Evolutionary conservation across 2,888 invertebrate species (phyloP).

Genomic region (Leucophenga maculata): DNA sequence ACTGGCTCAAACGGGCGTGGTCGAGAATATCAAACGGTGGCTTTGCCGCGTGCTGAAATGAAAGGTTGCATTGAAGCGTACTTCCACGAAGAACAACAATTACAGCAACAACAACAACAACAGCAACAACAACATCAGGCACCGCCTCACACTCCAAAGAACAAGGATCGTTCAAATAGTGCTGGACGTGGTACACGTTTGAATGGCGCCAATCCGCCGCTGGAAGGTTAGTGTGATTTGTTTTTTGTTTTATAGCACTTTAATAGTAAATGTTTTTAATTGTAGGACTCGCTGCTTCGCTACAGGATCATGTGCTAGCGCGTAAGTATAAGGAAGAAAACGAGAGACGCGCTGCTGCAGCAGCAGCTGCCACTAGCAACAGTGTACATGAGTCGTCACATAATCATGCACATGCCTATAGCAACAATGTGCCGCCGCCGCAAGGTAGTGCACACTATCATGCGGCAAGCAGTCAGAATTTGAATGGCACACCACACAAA

Average conservation of each 20-base stretch:
- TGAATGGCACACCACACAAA: constrained; percentile 64
- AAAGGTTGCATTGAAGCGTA: constrained; percentile 83
- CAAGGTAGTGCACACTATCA: constrained; percentile 31
- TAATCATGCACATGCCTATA: constrained; percentile 12
- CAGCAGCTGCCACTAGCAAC: constrained; percentile 57
- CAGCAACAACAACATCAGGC: constrained; percentile 62
- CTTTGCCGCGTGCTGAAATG: constrained; percentile 80
- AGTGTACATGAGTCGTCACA: constrained; percentile 23
- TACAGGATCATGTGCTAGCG: constrained; percentile 85
- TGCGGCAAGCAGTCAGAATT: constrained; percentile 32
- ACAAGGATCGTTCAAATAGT: constrained; percentile 49
- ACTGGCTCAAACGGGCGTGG: constrained; percentile 36
- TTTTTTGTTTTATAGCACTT: neutral
- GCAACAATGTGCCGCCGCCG: constrained; percentile 16
- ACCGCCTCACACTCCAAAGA: constrained; percentile 54
- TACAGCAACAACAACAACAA: constrained; percentile 60
- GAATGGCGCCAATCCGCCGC: constrained; percentile 70
- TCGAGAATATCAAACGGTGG: constrained; percentile 67
- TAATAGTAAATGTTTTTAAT: neutral
- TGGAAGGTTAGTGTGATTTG: constrained; percentile 66
- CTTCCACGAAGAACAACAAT: constrained; percentile 79
- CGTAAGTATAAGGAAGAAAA: constrained; percentile 76
- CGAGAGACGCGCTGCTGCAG: constrained; percentile 70
- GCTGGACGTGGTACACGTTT: constrained; percentile 59
- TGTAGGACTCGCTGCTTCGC: constrained; percentile 84